Evolutionary conservation across 2,888 invertebrate species (phyloP).

Genomic region (Nebria brevicollis): DNA sequence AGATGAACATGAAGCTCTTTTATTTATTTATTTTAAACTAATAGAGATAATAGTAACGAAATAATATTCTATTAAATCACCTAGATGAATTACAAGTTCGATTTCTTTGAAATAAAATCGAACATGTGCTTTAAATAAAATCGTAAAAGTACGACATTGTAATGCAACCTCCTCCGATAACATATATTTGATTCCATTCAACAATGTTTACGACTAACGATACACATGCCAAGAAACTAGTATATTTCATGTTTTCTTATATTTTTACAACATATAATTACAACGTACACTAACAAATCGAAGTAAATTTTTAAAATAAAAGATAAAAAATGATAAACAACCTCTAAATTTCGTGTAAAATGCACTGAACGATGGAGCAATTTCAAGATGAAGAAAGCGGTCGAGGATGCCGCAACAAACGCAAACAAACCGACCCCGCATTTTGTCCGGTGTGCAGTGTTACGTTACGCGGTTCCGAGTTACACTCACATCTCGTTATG

Average conservation of each 20-base stretch:
- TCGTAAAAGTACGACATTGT: background rate
- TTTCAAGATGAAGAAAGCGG: conserved; percentile 56
- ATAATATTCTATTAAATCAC: too few species aligned
- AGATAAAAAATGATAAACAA: too few species aligned
- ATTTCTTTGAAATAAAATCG: background rate
- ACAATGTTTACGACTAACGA: background rate
- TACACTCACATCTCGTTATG: conserved; percentile 83
- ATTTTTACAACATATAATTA: too few species aligned
- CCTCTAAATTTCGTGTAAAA: background rate
- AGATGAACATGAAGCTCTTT: too few species aligned
- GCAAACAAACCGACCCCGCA: conserved; percentile 73
- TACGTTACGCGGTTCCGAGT: conserved; percentile 82
- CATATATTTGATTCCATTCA: background rate
- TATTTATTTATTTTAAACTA: too few species aligned
- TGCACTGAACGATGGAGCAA: background rate
- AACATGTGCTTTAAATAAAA: background rate
- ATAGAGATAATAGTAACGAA: too few species aligned
- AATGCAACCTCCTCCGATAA: background rate
- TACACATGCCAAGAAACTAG: background rate
- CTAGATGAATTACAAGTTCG: too few species aligned
- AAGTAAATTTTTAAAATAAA: background rate
- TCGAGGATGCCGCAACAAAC: conserved; percentile 66
- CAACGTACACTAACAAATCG: too few species aligned
- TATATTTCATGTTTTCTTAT: background rate
- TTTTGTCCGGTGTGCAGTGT: conserved; percentile 91